Evolutionary conservation across 1,140 invertebrate genomes (phyloP).

Genomic region (Dendrolimus punctatus): DNA sequence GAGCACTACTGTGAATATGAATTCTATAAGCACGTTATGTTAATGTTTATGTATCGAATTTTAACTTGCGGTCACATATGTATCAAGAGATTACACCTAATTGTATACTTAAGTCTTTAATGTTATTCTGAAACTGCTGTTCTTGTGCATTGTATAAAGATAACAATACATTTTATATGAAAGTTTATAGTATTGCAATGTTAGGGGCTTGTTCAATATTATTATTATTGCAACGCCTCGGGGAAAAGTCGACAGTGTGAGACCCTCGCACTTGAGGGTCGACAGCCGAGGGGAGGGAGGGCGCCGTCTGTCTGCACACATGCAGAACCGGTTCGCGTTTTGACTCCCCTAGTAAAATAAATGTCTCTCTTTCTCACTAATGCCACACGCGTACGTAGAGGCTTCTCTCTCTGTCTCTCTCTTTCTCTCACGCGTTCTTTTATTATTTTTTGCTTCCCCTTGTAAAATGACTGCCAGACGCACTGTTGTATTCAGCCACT

Average conservation of each 20-base stretch:
- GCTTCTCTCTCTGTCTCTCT: slow-evolving; percentile 47
- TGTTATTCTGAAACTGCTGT: too few relatives aligned
- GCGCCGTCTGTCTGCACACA: slow-evolving; percentile 67
- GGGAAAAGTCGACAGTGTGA: slow-evolving; percentile 59
- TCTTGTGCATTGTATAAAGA: too few relatives aligned
- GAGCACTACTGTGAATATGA: slow-evolving; percentile 26
- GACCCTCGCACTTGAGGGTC: slow-evolving; percentile 60
- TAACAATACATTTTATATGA: slow-evolving; percentile 1
- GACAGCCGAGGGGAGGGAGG: slow-evolving; percentile 57
- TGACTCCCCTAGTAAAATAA: slow-evolving; percentile 57
- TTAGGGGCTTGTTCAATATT: slow-evolving; percentile 44
- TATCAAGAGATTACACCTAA: too few relatives aligned
- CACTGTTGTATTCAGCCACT: slow-evolving; percentile 58
- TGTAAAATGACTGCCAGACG: slow-evolving; percentile 64
- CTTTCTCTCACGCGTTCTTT: slow-evolving; percentile 60
- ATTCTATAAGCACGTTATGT: not conserved
- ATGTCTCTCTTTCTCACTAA: slow-evolving; percentile 48
- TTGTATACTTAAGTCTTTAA: too few relatives aligned
- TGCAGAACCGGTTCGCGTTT: slow-evolving; percentile 68
- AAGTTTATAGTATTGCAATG: slow-evolving; percentile 27
- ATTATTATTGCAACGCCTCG: slow-evolving; percentile 59
- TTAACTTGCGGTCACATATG: too few relatives aligned
- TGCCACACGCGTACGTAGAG: slow-evolving; percentile 56
- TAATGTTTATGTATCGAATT: too few relatives aligned
- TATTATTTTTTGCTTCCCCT: slow-evolving; percentile 69